These are phyloP conservation scores for Cebus imitator DNA, from an alignment of 2,113 vertebrate genomes.

Conservation along the genomic window DNA sequence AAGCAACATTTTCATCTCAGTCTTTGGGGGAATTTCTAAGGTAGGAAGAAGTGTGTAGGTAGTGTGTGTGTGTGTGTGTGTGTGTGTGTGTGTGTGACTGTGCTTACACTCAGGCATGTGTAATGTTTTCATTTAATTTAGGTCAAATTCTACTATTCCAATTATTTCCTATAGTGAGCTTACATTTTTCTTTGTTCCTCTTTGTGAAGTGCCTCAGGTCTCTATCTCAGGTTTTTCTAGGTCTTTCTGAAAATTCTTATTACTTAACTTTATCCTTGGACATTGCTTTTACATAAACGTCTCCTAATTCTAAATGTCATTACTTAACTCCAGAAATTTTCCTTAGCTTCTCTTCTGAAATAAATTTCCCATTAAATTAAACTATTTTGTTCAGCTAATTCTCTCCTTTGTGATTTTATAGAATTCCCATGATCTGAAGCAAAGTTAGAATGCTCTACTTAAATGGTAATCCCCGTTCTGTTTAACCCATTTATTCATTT, in stretches of 20 bases:
- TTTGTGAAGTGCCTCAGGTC: conserved; percentile 68
- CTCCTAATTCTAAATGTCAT: conserved; percentile 70
- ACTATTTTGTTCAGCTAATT: conserved; percentile 71
- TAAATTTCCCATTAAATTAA: conserved; percentile 73
- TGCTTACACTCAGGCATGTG: neutral
- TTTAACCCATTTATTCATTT: conserved; percentile 78
- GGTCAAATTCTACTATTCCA: conserved; percentile 69
- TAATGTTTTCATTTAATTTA: conserved; percentile 69
- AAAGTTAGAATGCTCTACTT: conserved; percentile 78
- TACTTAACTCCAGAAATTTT: conserved; percentile 71
- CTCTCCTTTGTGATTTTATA: conserved; percentile 75
- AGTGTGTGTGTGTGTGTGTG: neutral
- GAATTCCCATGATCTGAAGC: conserved; percentile 77
- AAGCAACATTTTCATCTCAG: conserved; percentile 55
- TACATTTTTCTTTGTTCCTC: conserved; percentile 70
- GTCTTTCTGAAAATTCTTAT: conserved; percentile 70
- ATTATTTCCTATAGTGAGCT: conserved; percentile 57
- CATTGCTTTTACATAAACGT: conserved; percentile 56
- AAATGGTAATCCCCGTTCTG: conserved; percentile 73
- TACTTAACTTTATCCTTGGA: conserved; percentile 70
- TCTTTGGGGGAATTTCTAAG: conserved; percentile 39
- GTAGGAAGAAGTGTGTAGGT: neutral
- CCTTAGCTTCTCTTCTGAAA: conserved; percentile 63
- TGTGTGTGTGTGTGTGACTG: neutral
- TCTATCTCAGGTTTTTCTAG: conserved; percentile 59